Base-by-base conservation (phyloP, 1,140 invertebrate species). In the Lordiphosa mommai region DNA sequence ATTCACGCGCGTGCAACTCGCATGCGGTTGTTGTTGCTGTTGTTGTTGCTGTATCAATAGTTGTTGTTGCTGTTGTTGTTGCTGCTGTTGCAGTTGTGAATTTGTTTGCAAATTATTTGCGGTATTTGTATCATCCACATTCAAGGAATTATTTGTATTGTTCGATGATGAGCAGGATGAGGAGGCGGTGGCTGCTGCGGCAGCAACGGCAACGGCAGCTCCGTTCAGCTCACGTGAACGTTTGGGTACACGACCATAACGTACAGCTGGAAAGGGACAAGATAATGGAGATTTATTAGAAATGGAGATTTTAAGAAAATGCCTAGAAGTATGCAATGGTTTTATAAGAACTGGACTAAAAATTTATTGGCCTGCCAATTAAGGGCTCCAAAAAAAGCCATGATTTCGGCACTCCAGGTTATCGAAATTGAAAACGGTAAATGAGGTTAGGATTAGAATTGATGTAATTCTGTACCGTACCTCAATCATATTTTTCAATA, bases 201-300 rank as follows among this genome's bases (percentile, higher is more conserved):
- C 66, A 10, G 68, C 72, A 36, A 87, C 88, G 17, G 71, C 79
- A 61, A 79, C 79, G 49, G 65, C 88, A 46, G 88, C 69, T 53
- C 88, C 92, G 66, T 93, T 92, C 51, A 93, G 92, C 89, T 97
- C 96, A 65, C 97, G 92, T 12, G 96, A 95, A 72, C 97, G 92
- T 90, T 98, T 99, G 38, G 97, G 97, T 55, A 98, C 97, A 51
- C 97, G 92, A 40, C 97, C 97, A 91, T 98, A 99, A 79, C 97
- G 91, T 38, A 99, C 97, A 87, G 97, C 97, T 98, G 91, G 29
- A 90, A 91, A 40, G 33, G 14, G 70, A 64, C 52, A 32, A 64
- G 9, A 34, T n/a, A 5, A 23, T 3, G 23, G n/a, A 36, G 27
- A 55, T 7, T 27, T 27, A 7, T 27, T 7, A 27, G n/a, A n/a